phyloP scores from a whole-genome alignment of 2,888 invertebrate genomes.

The Nymphalis c-album region DNA sequence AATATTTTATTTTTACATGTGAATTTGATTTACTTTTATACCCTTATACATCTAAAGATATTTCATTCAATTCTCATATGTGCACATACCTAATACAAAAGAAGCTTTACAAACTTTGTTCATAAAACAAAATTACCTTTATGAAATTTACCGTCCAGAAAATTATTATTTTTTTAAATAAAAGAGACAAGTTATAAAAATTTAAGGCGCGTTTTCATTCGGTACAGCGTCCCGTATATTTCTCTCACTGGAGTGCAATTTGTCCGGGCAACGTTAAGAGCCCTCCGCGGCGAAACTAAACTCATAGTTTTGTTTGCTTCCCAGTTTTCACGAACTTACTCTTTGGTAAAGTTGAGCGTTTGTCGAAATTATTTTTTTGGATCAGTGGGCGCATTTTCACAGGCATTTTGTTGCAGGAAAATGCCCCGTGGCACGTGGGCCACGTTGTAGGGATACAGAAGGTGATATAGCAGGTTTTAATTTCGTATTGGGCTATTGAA shows the following conservation, averaged over 20 bases:
- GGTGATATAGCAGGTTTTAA: too few relatives aligned
- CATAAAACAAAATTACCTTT: too few relatives aligned
- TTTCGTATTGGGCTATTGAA: too few relatives aligned
- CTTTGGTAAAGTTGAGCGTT: slow-evolving; percentile 32
- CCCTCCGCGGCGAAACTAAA: slow-evolving; percentile 62
- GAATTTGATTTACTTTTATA: too few relatives aligned
- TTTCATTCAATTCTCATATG: too few relatives aligned
- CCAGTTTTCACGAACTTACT: slow-evolving; percentile 43
- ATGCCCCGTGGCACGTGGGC: not conserved
- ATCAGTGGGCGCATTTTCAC: slow-evolving; percentile 5
- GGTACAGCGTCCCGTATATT: slow-evolving; percentile 43
- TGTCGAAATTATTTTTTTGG: slow-evolving; percentile 24
- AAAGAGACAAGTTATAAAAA: not conserved
- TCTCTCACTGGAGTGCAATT: slow-evolving; percentile 66
- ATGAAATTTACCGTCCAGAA: too few relatives aligned
- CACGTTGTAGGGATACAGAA: too few relatives aligned
- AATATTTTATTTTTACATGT: too few relatives aligned
- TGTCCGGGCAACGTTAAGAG: slow-evolving; percentile 62
- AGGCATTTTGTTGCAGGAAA: not conserved
- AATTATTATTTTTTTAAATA: too few relatives aligned
- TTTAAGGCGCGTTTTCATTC: slow-evolving; percentile 17
- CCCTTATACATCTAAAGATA: too few relatives aligned
- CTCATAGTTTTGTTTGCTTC: slow-evolving; percentile 59
- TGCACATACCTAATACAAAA: too few relatives aligned
- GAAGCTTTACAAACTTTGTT: too few relatives aligned